A percentile compares a stretch with the other conserved stretches of the same genome.
Evolutionary conservation across 2,888 invertebrate species (phyloP).

Genomic region (Drosophila incognita): DNA sequence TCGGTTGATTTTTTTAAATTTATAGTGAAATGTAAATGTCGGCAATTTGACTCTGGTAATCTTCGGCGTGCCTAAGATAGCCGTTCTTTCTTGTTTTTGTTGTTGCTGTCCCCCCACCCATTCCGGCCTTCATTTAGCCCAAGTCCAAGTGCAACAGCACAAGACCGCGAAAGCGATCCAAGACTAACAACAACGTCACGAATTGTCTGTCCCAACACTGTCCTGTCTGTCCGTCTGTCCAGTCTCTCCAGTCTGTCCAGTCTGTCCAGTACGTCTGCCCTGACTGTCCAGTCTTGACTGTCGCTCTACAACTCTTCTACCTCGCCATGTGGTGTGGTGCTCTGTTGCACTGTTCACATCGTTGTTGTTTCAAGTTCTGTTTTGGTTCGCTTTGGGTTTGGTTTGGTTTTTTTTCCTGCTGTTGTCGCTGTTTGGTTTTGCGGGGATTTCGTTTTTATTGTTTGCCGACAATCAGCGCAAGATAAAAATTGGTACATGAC

Average conservation of each 20-base stretch:
- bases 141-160: constrained; percentile 34
- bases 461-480: constrained; percentile 83
- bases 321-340: constrained; percentile 49
- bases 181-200: constrained; percentile 82
- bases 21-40: background rate
- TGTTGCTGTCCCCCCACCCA: constrained; percentile 7
- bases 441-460: constrained; percentile 79
- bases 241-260: constrained; percentile 59
- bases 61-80: background rate
- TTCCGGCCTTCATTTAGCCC: constrained; percentile 54
- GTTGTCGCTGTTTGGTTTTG: constrained; percentile 58
- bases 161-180: constrained; percentile 45
- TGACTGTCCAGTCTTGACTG: constrained; percentile 43
- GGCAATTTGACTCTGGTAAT: background rate
- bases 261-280: constrained; percentile 55
- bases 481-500: constrained; percentile 83
- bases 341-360: constrained; percentile 31
- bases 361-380: constrained; percentile 32
- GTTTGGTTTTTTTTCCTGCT: constrained; percentile 22
- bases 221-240: constrained; percentile 17
- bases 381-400: constrained; percentile 25
- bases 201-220: constrained; percentile 72
- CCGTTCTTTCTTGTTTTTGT: constrained; percentile 19
- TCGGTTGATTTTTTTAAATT: background rate
- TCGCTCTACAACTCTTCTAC: constrained; percentile 76